Evolutionary conservation across 2,888 invertebrate genomes (phyloP).

Genomic region (Melitaea athalia): DNA sequence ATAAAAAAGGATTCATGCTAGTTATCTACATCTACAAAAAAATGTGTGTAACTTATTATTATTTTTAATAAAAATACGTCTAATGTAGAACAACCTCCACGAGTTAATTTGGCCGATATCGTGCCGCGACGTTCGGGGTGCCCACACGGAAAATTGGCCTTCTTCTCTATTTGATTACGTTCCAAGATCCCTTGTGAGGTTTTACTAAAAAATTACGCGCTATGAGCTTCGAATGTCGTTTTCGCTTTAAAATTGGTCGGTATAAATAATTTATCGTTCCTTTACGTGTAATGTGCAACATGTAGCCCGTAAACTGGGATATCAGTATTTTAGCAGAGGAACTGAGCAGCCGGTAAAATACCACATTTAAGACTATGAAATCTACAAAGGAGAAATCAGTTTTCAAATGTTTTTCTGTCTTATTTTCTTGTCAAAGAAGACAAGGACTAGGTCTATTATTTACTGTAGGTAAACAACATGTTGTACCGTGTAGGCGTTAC

Average conservation of each 20-base stretch:
- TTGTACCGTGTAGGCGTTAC: too few species aligned
- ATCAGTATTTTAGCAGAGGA: background rate
- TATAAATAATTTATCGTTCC: constrained; percentile 33
- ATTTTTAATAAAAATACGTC: constrained; percentile 33
- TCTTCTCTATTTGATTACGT: constrained; percentile 72
- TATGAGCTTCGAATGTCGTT: constrained; percentile 46
- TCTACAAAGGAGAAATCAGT: background rate
- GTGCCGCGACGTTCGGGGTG: constrained; percentile 59
- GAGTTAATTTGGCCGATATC: constrained; percentile 76
- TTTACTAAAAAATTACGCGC: constrained; percentile 55
- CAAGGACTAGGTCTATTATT: too few species aligned
- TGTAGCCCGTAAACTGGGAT: background rate
- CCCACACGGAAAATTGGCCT: constrained; percentile 77
- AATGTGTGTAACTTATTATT: too few species aligned
- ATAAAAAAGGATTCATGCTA: too few species aligned
- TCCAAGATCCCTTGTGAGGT: constrained; percentile 66
- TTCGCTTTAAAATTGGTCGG: constrained; percentile 31
- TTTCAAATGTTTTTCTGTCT: background rate
- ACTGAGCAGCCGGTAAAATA: background rate
- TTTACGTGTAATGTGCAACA: constrained; percentile 7
- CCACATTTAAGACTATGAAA: background rate
- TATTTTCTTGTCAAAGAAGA: background rate
- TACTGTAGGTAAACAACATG: too few species aligned
- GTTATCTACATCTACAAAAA: too few species aligned
- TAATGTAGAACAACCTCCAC: constrained; percentile 54